A percentile compares a stretch with the other conserved stretches of the same genome.
Evolutionary conservation across 2,113 vertebrate species (phyloP).

Genomic region (Albula glossodonta): DNA sequence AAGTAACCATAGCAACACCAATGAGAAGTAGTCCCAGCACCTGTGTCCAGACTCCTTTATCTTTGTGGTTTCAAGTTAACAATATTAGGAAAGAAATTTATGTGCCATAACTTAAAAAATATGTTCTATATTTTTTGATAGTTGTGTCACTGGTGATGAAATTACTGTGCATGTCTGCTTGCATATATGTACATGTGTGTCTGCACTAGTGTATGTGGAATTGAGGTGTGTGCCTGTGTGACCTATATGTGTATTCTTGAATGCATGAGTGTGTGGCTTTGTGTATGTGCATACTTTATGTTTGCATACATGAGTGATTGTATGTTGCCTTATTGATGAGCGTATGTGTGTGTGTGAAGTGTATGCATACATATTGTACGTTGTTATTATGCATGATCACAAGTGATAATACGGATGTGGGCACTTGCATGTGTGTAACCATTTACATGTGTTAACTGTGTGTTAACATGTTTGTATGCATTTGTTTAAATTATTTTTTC

Average conservation of each 20-base stretch:
- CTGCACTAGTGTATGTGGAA: neutral
- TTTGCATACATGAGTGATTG: too few species aligned
- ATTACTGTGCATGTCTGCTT: too few species aligned
- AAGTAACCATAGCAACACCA: slow-evolving; percentile 52
- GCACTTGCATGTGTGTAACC: neutral
- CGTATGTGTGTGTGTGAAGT: neutral
- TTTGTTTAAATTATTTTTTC: too few species aligned
- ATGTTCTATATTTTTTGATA: too few species aligned
- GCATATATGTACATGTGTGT: slow-evolving; percentile 8
- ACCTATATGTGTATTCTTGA: slow-evolving; percentile 11
- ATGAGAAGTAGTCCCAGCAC: slow-evolving; percentile 16
- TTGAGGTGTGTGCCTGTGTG: neutral
- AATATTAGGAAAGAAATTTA: neutral
- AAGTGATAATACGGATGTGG: neutral
- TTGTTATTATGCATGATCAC: neutral
- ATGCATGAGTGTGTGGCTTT: neutral
- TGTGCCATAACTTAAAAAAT: neutral
- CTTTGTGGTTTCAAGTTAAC: neutral
- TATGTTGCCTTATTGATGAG: neutral
- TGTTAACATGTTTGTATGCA: too few species aligned
- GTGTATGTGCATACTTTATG: neutral
- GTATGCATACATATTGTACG: slow-evolving; percentile 5
- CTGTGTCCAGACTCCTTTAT: slow-evolving; percentile 21
- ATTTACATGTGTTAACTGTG: too few species aligned
- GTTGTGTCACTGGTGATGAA: too few species aligned